Percentiles rank a stretch among this genome's conserved stretches.
phyloP scores from a whole-genome alignment of 2,113 vertebrate species.

The Anguilla rostrata region DNA sequence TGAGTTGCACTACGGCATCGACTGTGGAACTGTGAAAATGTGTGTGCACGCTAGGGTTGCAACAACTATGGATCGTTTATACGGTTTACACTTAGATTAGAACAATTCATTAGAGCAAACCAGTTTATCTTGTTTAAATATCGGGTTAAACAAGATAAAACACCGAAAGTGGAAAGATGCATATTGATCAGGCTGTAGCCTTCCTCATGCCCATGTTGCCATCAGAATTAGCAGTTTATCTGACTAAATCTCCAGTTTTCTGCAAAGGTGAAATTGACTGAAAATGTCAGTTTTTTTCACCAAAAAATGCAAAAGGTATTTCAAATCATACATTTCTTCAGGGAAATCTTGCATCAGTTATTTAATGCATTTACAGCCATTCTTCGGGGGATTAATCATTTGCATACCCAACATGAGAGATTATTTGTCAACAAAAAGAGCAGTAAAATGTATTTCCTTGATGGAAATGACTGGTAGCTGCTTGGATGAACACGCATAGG shows the following conservation, averaged over 20 bases:
- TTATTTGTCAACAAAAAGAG: background rate
- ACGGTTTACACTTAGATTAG: background rate
- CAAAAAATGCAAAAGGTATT: too few species aligned
- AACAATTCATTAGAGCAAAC: background rate
- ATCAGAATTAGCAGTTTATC: too few species aligned
- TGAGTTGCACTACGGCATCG: conserved; percentile 64
- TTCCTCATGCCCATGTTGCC: too few species aligned
- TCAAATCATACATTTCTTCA: too few species aligned
- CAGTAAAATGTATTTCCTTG: background rate
- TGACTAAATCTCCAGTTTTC: too few species aligned
- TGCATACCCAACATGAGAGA: background rate
- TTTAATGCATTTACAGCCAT: too few species aligned
- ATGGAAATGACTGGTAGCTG: background rate
- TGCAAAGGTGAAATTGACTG: background rate
- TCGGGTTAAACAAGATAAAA: too few species aligned
- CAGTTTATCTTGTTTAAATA: too few species aligned
- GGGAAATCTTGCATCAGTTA: too few species aligned
- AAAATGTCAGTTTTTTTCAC: too few species aligned
- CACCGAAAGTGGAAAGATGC: too few species aligned
- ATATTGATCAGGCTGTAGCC: too few species aligned
- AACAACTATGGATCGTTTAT: background rate
- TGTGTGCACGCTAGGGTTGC: background rate
- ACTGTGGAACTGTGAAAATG: background rate
- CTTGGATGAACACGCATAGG: background rate
- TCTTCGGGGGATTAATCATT: background rate